A percentile compares a stretch with the other conserved stretches of the same genome.
These are phyloP conservation scores for Sesamia inferens DNA, from an alignment of 2,888 invertebrate species.

Conservation along the genomic window DNA sequence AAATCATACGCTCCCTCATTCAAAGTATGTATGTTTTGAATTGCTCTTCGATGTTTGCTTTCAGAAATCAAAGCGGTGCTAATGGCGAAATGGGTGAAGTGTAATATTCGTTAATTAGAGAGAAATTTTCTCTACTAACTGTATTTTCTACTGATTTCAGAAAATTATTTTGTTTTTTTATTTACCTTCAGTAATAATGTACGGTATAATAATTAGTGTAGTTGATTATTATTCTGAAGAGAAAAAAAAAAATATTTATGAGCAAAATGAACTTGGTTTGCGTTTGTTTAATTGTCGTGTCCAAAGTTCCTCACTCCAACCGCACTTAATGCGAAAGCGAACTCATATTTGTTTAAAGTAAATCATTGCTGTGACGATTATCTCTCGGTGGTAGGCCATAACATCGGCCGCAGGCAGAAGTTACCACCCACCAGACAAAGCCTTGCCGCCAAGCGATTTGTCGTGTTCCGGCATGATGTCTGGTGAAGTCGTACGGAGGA, in stretches of 20 bases:
- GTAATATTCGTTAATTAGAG: constrained; percentile 7
- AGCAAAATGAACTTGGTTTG: neutral
- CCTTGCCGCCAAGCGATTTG: too few relatives aligned
- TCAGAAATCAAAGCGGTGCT: constrained; percentile 32
- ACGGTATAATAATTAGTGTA: neutral
- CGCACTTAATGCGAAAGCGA: too few relatives aligned
- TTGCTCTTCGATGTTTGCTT: constrained; percentile 27
- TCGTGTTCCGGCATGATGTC: too few relatives aligned
- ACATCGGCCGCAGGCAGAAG: too few relatives aligned
- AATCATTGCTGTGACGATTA: neutral
- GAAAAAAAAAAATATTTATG: neutral
- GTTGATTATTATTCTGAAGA: neutral
- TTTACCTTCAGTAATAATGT: neutral
- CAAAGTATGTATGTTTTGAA: constrained; percentile 22
- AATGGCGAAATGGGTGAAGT: constrained; percentile 4
- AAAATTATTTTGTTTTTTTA: neutral
- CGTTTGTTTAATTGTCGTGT: too few relatives aligned
- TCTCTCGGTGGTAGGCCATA: too few relatives aligned
- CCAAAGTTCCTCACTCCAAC: neutral
- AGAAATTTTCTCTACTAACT: neutral
- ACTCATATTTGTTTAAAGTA: neutral
- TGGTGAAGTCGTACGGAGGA: too few relatives aligned
- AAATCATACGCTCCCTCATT: constrained; percentile 59
- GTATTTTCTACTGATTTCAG: neutral
- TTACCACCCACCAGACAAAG: too few relatives aligned